These are phyloP conservation scores for Aphelenchoides fujianensis DNA, from an alignment of 1,140 invertebrate species.

Conservation along the genomic window DNA sequence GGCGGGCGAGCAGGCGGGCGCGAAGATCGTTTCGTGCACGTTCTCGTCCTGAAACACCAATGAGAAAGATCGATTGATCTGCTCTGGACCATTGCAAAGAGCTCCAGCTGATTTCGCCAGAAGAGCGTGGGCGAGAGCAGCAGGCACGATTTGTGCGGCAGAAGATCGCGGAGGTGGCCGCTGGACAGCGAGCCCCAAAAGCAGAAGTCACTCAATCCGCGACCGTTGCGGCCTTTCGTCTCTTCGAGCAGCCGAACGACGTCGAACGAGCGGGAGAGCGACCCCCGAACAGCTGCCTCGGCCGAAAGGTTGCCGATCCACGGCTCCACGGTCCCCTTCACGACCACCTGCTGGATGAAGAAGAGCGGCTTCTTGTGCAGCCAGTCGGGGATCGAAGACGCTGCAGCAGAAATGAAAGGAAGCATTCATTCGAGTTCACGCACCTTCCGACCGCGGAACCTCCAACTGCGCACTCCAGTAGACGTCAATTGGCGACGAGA, in stretches of 20 bases:
- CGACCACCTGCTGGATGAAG: conserved; percentile 51
- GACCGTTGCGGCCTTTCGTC: neutral
- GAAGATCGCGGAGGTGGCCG: neutral
- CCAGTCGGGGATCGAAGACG: conserved; percentile 45
- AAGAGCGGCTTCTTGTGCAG: conserved; percentile 33
- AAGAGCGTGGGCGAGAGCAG: conserved; percentile 45
- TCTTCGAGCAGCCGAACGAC: neutral
- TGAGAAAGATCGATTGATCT: conserved; percentile 11
- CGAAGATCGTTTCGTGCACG: conserved; percentile 44
- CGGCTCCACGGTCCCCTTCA: conserved; percentile 45
- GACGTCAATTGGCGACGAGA: conserved; percentile 49
- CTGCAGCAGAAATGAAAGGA: conserved; percentile 24
- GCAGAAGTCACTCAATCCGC: conserved; percentile 1
- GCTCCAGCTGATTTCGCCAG: conserved; percentile 37
- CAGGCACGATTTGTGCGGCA: conserved; percentile 35
- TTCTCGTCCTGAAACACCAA: conserved; percentile 38
- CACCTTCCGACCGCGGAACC: conserved; percentile 9
- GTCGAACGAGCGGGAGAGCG: conserved; percentile 38
- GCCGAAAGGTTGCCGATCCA: conserved; percentile 35
- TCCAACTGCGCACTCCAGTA: neutral
- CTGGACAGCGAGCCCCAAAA: neutral
- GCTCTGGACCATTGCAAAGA: conserved; percentile 30
- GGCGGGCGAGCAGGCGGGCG: conserved; percentile 31
- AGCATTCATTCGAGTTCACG: neutral
- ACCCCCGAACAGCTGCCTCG: conserved; percentile 37